Percentiles rank a stretch among this genome's conserved stretches.
Conservation (phyloP, 1,140 invertebrate species). For the Diorhabda carinulata region DNA sequence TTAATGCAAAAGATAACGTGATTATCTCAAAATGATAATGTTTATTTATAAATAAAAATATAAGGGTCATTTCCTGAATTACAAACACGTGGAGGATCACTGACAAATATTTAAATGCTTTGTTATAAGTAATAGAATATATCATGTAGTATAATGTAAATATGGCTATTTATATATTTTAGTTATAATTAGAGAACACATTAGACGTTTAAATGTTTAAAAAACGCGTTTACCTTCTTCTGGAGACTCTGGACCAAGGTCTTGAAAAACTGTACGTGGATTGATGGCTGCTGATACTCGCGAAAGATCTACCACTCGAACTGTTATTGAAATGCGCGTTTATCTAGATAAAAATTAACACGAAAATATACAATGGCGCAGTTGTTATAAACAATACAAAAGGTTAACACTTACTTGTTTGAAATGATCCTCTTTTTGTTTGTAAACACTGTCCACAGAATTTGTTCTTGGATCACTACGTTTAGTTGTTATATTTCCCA, state of each 20-base stretch:
- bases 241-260: conserved; percentile 32
- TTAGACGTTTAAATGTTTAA: neutral
- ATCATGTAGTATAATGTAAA: too few relatives aligned
- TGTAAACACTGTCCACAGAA: conserved; percentile 32
- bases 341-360: conserved; percentile 21
- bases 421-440: conserved; percentile 29
- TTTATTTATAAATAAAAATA: neutral
- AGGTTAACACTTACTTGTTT: conserved; percentile 35
- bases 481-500: conserved; percentile 38
- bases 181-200: neutral
- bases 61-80: neutral
- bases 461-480: conserved; percentile 17
- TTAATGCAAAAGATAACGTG: too few relatives aligned
- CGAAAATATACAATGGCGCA: conserved; percentile 30
- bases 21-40: neutral
- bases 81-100: neutral
- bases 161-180: too few relatives aligned
- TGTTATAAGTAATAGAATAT: too few relatives aligned
- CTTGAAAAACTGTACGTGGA: conserved; percentile 32
- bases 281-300: conserved; percentile 32
- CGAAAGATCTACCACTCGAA: conserved; percentile 34
- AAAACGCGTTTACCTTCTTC: conserved; percentile 30
- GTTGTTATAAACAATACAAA: conserved; percentile 27
- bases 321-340: conserved; percentile 21
- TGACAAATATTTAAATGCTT: neutral